Conservation (phyloP, 2,113 vertebrate species). For the Speoplatyrhinus poulsoni region DNA sequence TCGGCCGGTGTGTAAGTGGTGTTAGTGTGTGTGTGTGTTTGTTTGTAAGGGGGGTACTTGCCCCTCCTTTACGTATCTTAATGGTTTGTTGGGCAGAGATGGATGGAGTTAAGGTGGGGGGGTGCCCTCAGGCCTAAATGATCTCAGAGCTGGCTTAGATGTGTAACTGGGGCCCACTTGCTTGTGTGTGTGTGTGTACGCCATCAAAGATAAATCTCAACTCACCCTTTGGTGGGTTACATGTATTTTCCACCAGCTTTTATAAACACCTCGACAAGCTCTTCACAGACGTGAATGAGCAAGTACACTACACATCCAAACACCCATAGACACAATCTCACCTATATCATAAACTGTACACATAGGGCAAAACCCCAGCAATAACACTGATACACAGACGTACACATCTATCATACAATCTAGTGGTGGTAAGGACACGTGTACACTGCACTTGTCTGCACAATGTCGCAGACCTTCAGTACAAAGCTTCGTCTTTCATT, state of each 20-base stretch:
- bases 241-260: constrained; percentile 33
- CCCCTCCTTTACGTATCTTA: constrained; percentile 9
- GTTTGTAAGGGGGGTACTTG: not conserved
- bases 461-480: constrained; percentile 33
- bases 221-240: too few species aligned
- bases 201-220: too few species aligned
- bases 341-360: not conserved
- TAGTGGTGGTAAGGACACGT: constrained; percentile 16
- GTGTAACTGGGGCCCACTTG: constrained; percentile 32
- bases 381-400: not conserved
- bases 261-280: constrained; percentile 52
- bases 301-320: constrained; percentile 22
- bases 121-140: constrained; percentile 49
- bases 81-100: not conserved
- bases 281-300: constrained; percentile 17
- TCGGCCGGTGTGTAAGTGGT: constrained; percentile 22
- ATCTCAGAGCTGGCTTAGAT: constrained; percentile 58
- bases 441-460: constrained; percentile 10
- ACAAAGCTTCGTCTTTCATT: constrained; percentile 55
- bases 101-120: not conserved
- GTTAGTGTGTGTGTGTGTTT: not conserved
- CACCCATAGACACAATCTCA: not conserved
- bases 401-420: not conserved
- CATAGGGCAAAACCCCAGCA: not conserved
- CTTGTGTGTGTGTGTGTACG: constrained; percentile 14